Evolutionary conservation across 1,140 invertebrate genomes (phyloP).

Genomic region (Drosophila willistoni): DNA sequence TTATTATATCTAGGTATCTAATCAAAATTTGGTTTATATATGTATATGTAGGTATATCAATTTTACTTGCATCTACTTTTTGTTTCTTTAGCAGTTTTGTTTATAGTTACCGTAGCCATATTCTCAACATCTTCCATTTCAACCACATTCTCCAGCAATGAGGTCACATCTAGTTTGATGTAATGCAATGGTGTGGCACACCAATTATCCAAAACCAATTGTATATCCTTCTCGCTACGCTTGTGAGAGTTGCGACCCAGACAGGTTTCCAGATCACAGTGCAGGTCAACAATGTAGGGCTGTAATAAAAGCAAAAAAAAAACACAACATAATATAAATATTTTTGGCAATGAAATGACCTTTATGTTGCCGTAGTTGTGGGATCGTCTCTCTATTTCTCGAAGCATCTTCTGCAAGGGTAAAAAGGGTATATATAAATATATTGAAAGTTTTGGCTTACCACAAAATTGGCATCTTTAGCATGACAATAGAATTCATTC

Average conservation of each 20-base stretch:
- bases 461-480: slow-evolving; percentile 94
- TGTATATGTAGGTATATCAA: no score
- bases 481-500: slow-evolving; percentile 94
- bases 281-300: slow-evolving; percentile 87
- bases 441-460: slow-evolving; percentile 84
- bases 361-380: no score
- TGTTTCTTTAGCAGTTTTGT: slow-evolving; percentile 30
- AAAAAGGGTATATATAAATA: not conserved
- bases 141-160: slow-evolving; percentile 91
- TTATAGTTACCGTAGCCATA: slow-evolving; percentile 80
- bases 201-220: slow-evolving; percentile 90
- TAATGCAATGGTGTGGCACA: slow-evolving; percentile 89
- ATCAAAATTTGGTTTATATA: no score
- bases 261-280: slow-evolving; percentile 91
- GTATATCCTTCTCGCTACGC: slow-evolving; percentile 90
- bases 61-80: not conserved
- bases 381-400: no score
- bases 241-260: slow-evolving; percentile 93
- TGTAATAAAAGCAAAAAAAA: no score
- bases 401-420: not conserved
- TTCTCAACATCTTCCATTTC: slow-evolving; percentile 86
- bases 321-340: no score
- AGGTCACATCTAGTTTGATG: slow-evolving; percentile 90
- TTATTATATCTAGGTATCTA: no score
- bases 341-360: no score